Evolutionary conservation across 2,797 vertebrate genomes (phyloP), one percentile per base, ranked within the genome.

Genomic region (Oophaga sylvatica): DNA sequence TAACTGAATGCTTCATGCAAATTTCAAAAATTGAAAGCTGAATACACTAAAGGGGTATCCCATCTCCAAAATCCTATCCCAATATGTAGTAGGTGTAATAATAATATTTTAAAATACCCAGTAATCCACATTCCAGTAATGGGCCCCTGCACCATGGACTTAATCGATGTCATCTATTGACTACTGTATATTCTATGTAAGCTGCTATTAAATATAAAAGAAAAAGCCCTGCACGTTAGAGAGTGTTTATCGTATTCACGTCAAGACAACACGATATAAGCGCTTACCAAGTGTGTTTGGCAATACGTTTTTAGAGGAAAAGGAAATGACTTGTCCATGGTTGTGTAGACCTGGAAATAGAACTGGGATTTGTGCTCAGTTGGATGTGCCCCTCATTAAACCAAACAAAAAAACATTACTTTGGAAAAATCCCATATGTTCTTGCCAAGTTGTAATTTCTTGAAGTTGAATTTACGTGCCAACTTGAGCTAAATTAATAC

Each of bases 361-460:
- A 77, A 29, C 20, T 84, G 11, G 67, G 67, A 83, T 71, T 71
- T 83, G 65, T 71, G n/a, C 81, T 82, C 65, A 20, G 65, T 67
- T 71, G 48, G 63, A 70, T 83, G 26, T 35, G 56, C 67, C 31
- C 53, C 67, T 73, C 16, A 57, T 71, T 83, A 83, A 83, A 73
- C 29, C 81, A 59, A 53, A 59, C 45, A 57, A 57, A 83, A 57
- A 35, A 83, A 53, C 67, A 67, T 71, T 53, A 17, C 67, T 71
- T 56, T 35, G 68, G 26, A 41, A 83, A 83, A 53, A 53, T 9
- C 29, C 8, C 59, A 41, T 73, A 70, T 41, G 29, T 53, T 77
- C 26, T 84, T 84, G 71, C 83, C 83, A 84, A 84, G 75, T 84
- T 48, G 83, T 78, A 59, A 56, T 57, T 83, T 73, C 29, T 76